Evolutionary conservation across 1,140 invertebrate genomes (phyloP), one percentile per base, ranked within the genome.

Genomic region (Leptonema lineaticorne): DNA sequence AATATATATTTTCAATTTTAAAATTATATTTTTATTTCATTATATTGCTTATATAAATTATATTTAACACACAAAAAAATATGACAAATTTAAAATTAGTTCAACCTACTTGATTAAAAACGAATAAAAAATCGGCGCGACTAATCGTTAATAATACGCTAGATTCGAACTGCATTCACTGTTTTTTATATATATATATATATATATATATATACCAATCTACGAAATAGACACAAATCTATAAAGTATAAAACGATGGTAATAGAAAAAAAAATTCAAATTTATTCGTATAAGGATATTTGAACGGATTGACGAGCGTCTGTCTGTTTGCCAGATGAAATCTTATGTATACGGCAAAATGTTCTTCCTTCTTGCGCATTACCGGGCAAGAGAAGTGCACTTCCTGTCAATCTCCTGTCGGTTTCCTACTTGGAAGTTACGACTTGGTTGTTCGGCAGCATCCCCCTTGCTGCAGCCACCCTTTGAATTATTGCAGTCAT

Each of bases 321-420:
- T n/a, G n/a, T n/a, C n/a, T n/a, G n/a, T n/a, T 18, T 20, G 20
- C 9, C 46, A 14, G n/a, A 14, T 11, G 20, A 53, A 53, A 26
- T 18, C 50, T 22, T 26, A 4, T 2, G 37, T n/a, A 45, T 45
- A 45, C 37, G 37, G 11, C 37, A n/a, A 16, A 5, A 11, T 62
- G 59, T 24, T 41, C 59, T 62, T 16, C 62, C 27, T 6, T 50
- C 24, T 48, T 48, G n/a, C 14, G 45, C 45, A 50, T 53, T 53
- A 53, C 50, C 50, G 45, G 41, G 18, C 27, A 26, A 62, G 58
- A 33, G 45, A 64, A 18, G 62, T 26, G 50, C 20, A 28, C 69
- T 71, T 71, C 69, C 69, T 71, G 69, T 71, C 69, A 71, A 71
- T 71, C 69, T 71, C 66, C 69, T 62, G 66, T 5, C 59, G 29